Conservation (phyloP, 2,888 invertebrate genomes). For the Athalia cordata region DNA sequence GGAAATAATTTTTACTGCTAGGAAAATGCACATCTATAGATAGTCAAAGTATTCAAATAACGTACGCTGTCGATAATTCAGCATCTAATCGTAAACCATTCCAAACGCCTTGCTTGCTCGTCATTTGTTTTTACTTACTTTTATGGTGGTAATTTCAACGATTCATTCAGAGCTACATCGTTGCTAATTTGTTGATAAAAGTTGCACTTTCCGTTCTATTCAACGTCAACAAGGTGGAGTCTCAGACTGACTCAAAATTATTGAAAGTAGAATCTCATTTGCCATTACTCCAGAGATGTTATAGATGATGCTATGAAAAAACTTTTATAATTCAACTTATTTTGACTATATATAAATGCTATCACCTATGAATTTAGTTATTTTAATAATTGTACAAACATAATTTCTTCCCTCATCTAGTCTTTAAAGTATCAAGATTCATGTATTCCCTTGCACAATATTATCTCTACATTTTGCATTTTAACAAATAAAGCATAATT, state of each 20-base stretch:
- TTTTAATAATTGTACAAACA: neutral
- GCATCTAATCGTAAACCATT: constrained; percentile 12
- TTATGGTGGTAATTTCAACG: too few species aligned
- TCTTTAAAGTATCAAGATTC: constrained; percentile 8
- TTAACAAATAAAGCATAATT: constrained; percentile 23
- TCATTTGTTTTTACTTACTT: neutral
- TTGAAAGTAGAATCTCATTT: constrained; percentile 12
- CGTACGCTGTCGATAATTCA: neutral
- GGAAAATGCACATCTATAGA: constrained; percentile 18
- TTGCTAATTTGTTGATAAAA: neutral
- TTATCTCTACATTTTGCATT: constrained; percentile 27
- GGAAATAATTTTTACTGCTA: constrained; percentile 19
- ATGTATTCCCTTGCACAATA: constrained; percentile 23
- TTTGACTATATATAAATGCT: constrained; percentile 17
- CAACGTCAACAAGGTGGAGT: neutral
- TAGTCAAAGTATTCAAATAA: constrained; percentile 26
- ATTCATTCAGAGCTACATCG: neutral
- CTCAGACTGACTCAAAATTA: constrained; percentile 7
- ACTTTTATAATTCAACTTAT: neutral
- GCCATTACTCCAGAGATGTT: constrained; percentile 10
- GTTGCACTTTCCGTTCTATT: constrained; percentile 7
- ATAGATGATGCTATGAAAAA: neutral
- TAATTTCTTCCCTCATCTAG: constrained; percentile 25
- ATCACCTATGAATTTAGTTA: neutral
- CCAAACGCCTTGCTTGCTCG: constrained; percentile 11